A percentile compares a stretch with the other conserved stretches of the same genome.
phyloP scores from a whole-genome alignment of 2,888 invertebrate genomes.

The Pyrrhosoma nymphula region DNA sequence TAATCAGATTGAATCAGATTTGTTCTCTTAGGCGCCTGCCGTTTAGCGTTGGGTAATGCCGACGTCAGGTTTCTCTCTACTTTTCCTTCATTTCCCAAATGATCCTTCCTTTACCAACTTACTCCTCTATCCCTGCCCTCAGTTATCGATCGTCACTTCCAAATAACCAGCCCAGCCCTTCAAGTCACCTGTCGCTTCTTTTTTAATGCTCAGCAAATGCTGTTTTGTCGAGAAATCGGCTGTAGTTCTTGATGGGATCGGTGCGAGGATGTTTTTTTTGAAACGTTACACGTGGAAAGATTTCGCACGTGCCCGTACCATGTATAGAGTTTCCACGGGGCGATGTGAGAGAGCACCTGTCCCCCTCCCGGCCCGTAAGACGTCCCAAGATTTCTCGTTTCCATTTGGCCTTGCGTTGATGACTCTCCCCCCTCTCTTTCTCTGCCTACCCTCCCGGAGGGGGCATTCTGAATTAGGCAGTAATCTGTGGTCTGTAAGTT shows the following conservation, averaged over 20 bases:
- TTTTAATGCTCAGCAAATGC: too few species aligned
- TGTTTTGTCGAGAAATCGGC: too few species aligned
- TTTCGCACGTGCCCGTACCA: background rate
- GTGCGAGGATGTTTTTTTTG: background rate
- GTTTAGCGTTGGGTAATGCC: too few species aligned
- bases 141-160: too few species aligned
- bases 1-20: too few species aligned
- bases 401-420: conserved; percentile 32
- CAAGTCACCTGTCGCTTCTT: too few species aligned
- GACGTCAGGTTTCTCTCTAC: too few species aligned
- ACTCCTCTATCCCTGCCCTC: too few species aligned
- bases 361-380: background rate
- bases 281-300: background rate
- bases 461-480: conserved; percentile 18
- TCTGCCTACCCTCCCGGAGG: background rate
- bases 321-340: background rate
- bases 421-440: background rate
- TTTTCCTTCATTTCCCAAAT: too few species aligned
- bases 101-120: too few species aligned
- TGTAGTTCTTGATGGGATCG: background rate
- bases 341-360: background rate
- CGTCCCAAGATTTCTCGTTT: background rate
- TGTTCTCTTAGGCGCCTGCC: too few species aligned
- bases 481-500: background rate
- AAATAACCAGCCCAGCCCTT: too few species aligned